These are phyloP conservation scores for Anguilla japonica DNA, from an alignment of 2,113 vertebrate species.

Conservation along the genomic window DNA sequence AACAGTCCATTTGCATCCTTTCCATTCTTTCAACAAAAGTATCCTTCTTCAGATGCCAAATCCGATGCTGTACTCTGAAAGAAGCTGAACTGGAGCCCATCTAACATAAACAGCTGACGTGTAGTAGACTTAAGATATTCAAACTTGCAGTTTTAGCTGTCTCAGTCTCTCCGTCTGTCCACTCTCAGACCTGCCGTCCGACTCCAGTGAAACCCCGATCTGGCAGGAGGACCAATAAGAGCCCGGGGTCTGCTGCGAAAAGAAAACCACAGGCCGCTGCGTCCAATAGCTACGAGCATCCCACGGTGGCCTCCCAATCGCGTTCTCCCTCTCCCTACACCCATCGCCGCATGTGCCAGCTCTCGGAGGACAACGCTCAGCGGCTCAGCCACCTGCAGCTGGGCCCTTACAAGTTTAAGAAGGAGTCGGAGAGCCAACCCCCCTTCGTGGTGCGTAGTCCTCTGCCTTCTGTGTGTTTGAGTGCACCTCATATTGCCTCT, in stretches of 20 bases:
- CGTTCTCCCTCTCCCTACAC: conserved; percentile 91
- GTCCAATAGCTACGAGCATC: conserved; percentile 75
- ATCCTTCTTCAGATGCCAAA: too few species aligned
- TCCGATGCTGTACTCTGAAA: not conserved
- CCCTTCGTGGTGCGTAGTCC: conserved; percentile 82
- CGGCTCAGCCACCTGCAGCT: conserved; percentile 85
- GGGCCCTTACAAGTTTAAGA: conserved; percentile 89
- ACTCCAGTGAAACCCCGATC: conserved; percentile 53
- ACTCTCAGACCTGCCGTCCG: conserved; percentile 35
- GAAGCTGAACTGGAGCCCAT: not conserved
- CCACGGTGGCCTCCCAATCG: conserved; percentile 84
- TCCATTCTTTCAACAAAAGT: too few species aligned
- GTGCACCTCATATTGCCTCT: not conserved
- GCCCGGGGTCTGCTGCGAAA: conserved; percentile 29
- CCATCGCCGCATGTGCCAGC: conserved; percentile 90
- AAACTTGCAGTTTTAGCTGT: not conserved
- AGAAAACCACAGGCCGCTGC: conserved; percentile 23
- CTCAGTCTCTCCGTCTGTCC: conserved; percentile 39
- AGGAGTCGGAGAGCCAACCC: conserved; percentile 77
- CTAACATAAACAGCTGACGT: not conserved
- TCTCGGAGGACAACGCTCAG: conserved; percentile 80
- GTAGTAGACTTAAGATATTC: not conserved
- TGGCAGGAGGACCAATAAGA: conserved; percentile 17
- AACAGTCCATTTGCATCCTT: too few species aligned
- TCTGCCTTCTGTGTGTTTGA: conserved; percentile 58